Conservation (phyloP, 2,888 invertebrate genomes). For the Apotomis turbidana region DNA sequence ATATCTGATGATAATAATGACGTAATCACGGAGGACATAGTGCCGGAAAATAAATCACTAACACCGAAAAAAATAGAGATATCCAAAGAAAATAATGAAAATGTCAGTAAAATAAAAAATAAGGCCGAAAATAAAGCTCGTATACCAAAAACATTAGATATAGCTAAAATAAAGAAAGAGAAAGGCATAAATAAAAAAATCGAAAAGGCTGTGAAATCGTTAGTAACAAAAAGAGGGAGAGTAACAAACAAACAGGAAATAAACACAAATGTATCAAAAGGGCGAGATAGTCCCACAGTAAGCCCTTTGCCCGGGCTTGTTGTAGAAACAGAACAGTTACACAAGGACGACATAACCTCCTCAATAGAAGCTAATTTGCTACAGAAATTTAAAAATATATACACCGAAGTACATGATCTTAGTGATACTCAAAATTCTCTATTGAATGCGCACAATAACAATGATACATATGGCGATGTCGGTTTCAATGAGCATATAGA, state of each 20-base stretch:
- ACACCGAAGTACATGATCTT: conserved; percentile 50
- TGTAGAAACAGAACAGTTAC: conserved; percentile 56
- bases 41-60: conserved; percentile 36
- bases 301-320: conserved; percentile 70
- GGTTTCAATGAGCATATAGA: conserved; percentile 21
- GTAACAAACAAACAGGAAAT: neutral
- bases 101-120: conserved; percentile 40
- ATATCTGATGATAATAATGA: conserved; percentile 48
- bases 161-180: conserved; percentile 40
- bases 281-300: conserved; percentile 54
- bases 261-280: conserved; percentile 4
- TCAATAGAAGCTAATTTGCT: conserved; percentile 55
- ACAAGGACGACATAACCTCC: conserved; percentile 53
- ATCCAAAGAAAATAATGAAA: conserved; percentile 46
- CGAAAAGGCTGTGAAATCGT: neutral
- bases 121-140: neutral
- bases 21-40: conserved; percentile 32
- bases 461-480: conserved; percentile 32
- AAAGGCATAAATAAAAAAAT: conserved; percentile 38
- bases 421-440: conserved; percentile 61
- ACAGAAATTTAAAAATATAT: conserved; percentile 61
- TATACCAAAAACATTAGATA: conserved; percentile 33
- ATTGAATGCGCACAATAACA: neutral
- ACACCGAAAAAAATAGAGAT: conserved; percentile 41
- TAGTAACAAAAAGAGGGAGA: neutral